Evolutionary conservation across 2,113 vertebrate genomes (phyloP), one percentile per base, ranked within the genome.

Genomic region (Xiphophorus couchianus): DNA sequence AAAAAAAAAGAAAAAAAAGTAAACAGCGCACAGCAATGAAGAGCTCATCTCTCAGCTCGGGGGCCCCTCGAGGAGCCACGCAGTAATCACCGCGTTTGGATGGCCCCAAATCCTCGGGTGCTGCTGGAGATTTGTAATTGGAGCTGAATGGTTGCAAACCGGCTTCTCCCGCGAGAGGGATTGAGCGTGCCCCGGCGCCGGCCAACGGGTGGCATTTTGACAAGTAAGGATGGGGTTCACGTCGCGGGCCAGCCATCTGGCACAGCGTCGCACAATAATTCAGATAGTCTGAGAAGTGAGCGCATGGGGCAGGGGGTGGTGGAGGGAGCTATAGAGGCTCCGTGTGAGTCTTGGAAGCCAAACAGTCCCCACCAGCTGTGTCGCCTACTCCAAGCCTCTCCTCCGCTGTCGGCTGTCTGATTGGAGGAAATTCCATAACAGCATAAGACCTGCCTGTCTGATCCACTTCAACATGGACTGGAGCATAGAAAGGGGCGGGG

Each of bases 111-210:
- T 83, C 87, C 88, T 85, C n/a, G 73, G 85, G 86, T 80, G 84
- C 81, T 81, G 70, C 83, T 86, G 88, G 85, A 86, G 85, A 88
- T 89, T 91, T 91, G 83, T 86, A 90, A 90, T 89, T 84, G 84
- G 84, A 91, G 86, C 81, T 90, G 87, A 87, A 90, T 80, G 80
- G 78, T 62, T 81, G 74, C 85, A 91, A 87, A 81, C 81, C 37
- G 78, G 75, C 80, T 77, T 78, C 77, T 90, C 82, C 87, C 78
- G 14, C 3, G 37, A 86, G 80, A 84, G 78, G 85, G 86, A 89
- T 88, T 90, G 77, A 86, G 70, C 71, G 66, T 62, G 63, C 72
- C 83, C 79, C 65, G 65, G 66, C 82, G 82, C 77, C 33, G 69
- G 88, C 68, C 74, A 77, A 14, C 19, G 72, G 70, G 84, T 84